Percentiles rank a stretch among this genome's conserved stretches.
These are phyloP conservation scores for Distichodus sexfasciatus DNA, from an alignment of 2,797 vertebrate genomes.

Conservation along the genomic window DNA sequence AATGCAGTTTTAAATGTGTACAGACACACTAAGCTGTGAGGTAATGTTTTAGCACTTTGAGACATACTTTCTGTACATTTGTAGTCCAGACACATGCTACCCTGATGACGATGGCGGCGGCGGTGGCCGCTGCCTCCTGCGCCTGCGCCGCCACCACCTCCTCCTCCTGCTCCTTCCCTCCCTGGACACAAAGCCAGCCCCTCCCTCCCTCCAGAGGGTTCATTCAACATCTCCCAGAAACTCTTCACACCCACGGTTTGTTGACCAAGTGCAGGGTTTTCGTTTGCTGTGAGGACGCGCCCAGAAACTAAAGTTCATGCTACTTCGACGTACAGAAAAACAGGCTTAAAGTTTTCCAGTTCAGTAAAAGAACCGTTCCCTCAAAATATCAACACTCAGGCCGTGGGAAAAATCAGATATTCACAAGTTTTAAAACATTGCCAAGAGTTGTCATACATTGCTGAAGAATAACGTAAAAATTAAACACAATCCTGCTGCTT, in stretches of 20 bases:
- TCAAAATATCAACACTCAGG: neutral
- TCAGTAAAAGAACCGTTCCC: too few relatives aligned
- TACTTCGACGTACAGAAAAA: neutral
- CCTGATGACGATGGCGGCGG: too few relatives aligned
- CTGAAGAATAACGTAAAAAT: neutral
- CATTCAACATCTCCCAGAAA: constrained; percentile 15
- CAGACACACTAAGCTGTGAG: neutral
- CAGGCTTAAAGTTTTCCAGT: neutral
- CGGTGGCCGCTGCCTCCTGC: too few relatives aligned
- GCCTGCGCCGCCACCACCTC: neutral
- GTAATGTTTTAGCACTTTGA: neutral
- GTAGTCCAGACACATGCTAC: constrained; percentile 3
- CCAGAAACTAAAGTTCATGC: neutral
- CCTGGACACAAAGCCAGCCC: neutral
- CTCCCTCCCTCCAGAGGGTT: constrained; percentile 13
- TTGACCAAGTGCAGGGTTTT: neutral
- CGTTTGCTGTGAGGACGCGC: constrained; percentile 4
- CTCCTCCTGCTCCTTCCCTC: neutral
- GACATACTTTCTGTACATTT: neutral
- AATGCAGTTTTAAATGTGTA: constrained; percentile 9
- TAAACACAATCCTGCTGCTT: neutral
- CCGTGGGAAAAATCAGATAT: too few relatives aligned
- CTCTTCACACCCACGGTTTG: constrained; percentile 22
- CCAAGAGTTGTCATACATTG: too few relatives aligned
- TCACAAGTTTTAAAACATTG: too few relatives aligned